Conservation (phyloP, 1,140 invertebrate species). For the Euura lappo region DNA sequence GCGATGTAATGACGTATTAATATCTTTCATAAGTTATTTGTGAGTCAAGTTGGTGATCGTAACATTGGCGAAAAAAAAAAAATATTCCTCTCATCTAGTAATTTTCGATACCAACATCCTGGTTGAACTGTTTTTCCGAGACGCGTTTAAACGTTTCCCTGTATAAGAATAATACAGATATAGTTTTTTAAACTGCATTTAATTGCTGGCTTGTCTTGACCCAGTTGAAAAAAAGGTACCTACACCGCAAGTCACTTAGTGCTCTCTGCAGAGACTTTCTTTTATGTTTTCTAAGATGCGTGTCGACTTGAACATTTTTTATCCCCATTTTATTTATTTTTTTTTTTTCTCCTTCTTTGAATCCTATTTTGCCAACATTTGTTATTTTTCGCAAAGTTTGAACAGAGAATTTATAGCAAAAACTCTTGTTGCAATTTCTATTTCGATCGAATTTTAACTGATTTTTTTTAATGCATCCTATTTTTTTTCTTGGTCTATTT, state of each 20-base stretch:
- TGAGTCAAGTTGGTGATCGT: too few species aligned
- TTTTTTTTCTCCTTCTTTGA: neutral
- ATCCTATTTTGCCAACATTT: neutral
- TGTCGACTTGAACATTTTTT: neutral
- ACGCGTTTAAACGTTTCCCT: too few species aligned
- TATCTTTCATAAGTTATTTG: too few species aligned
- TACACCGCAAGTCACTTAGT: neutral
- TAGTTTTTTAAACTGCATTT: neutral
- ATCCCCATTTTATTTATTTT: too few species aligned
- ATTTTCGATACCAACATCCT: too few species aligned
- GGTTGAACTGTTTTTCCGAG: too few species aligned
- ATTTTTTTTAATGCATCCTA: too few species aligned
- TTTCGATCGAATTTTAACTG: constrained; percentile 3
- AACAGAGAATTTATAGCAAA: neutral
- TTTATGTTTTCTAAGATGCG: constrained; percentile 6
- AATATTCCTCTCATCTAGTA: too few species aligned
- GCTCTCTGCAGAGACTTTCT: neutral
- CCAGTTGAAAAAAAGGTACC: constrained; percentile 7
- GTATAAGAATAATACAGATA: too few species aligned
- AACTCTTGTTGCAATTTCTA: neutral
- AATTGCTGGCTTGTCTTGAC: neutral
- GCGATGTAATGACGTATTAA: too few species aligned
- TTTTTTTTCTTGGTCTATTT: constrained; percentile 23
- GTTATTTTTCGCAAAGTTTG: too few species aligned
- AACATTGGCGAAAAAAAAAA: too few species aligned